Conservation (phyloP, 1,140 invertebrate genomes). For the Paracyclopina nana region DNA sequence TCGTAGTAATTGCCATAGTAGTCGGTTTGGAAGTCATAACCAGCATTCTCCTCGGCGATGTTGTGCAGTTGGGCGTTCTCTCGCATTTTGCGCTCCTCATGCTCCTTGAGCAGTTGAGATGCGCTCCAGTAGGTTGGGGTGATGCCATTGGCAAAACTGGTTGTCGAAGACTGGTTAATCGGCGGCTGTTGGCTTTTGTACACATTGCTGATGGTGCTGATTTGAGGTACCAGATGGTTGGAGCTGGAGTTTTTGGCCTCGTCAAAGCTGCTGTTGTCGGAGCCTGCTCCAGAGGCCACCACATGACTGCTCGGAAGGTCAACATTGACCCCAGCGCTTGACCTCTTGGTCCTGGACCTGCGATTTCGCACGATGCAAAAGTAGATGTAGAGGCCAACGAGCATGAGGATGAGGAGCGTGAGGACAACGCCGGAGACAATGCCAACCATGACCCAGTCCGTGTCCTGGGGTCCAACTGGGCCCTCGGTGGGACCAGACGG, state of each 20-base stretch:
- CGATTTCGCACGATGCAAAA: conserved; percentile 1
- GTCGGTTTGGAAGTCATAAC: too few species aligned
- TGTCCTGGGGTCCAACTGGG: background rate
- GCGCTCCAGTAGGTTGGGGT: conserved; percentile 16
- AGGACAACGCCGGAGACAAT: conserved; percentile 3
- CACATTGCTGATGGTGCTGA: conserved; percentile 7
- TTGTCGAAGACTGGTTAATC: background rate
- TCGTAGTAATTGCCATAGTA: too few species aligned
- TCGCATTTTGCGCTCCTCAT: conserved; percentile 3
- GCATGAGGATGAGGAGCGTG: conserved; percentile 5
- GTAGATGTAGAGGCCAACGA: conserved; percentile 3
- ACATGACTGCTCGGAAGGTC: background rate
- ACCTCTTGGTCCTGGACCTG: background rate
- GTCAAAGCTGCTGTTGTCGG: background rate
- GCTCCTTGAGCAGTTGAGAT: conserved; percentile 11
- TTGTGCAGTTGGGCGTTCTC: too few species aligned
- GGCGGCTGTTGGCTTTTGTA: background rate
- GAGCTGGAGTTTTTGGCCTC: conserved; percentile 9
- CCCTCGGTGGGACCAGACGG: background rate
- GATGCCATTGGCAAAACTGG: background rate
- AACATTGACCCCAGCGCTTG: conserved; percentile 3
- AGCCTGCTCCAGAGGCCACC: background rate
- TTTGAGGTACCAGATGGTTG: conserved; percentile 7
- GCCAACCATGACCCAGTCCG: conserved; percentile 12
- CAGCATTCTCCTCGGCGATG: too few species aligned